A percentile compares a stretch with the other conserved stretches of the same genome.
Evolutionary conservation across 30 jellyfish, hydroid and myxozoan species (phyloP).

Genomic region (Clytia hemisphaerica): DNA sequence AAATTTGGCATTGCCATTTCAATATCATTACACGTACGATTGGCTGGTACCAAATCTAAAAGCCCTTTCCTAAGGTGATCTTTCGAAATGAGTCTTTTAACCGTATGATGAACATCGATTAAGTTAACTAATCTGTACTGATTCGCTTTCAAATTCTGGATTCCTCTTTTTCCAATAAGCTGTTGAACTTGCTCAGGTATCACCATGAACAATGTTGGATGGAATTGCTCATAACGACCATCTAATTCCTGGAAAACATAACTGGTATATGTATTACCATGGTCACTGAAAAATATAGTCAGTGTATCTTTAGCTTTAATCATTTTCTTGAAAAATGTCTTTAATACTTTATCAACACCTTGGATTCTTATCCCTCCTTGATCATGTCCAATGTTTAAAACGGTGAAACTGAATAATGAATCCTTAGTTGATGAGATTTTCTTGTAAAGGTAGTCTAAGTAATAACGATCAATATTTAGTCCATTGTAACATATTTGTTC

Average conservation of each 20-base stretch:
- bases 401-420: conserved; percentile 48
- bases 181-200: conserved; percentile 56
- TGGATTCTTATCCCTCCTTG: conserved; percentile 71
- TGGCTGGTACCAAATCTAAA: conserved; percentile 29
- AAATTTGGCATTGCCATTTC: conserved; percentile 61
- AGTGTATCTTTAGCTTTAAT: conserved; percentile 41
- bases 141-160: conserved; percentile 46
- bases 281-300: conserved; percentile 80
- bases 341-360: conserved; percentile 56
- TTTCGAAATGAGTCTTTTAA: conserved; percentile 20
- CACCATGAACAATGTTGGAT: conserved; percentile 78
- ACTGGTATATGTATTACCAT: conserved; percentile 80
- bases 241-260: conserved; percentile 53
- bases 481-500: conserved; percentile 70
- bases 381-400: conserved; percentile 75
- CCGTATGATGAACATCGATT: conserved; percentile 59
- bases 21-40: conserved; percentile 50
- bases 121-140: conserved; percentile 56
- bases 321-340: conserved; percentile 32
- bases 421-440: background rate
- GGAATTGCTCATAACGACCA: conserved; percentile 83
- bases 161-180: conserved; percentile 47
- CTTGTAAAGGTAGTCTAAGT: conserved; percentile 35
- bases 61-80: conserved; percentile 29
- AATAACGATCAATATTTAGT: conserved; percentile 56